Evolutionary conservation across 2,888 invertebrate species (phyloP).

Genomic region (Meandrusa payeni): DNA sequence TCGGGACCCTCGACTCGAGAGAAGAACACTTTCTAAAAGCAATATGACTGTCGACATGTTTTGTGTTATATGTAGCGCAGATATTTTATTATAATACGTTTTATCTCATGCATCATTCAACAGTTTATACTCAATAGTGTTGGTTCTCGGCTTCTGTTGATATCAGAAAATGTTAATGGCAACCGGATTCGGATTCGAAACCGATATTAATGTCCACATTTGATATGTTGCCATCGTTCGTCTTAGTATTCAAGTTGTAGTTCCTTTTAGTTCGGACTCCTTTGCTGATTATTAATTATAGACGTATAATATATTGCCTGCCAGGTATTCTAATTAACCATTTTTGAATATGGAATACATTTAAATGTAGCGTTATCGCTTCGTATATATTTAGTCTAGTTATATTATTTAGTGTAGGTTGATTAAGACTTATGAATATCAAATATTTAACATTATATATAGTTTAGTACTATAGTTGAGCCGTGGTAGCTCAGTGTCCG

Average conservation of each 20-base stretch:
- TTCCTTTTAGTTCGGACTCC: constrained; percentile 26
- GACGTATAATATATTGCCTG: constrained; percentile 30
- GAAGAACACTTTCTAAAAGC: too few relatives aligned
- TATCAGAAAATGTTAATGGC: constrained; percentile 67
- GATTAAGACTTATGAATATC: too few relatives aligned
- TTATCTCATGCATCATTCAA: constrained; percentile 65
- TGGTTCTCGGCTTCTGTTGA: constrained; percentile 64
- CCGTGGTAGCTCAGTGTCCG: too few relatives aligned
- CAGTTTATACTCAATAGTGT: constrained; percentile 58
- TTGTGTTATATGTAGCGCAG: too few relatives aligned
- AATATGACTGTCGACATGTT: too few relatives aligned
- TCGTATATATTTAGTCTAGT: too few relatives aligned
- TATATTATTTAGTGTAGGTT: too few relatives aligned
- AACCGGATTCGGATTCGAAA: constrained; percentile 54
- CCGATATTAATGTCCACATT: constrained; percentile 56
- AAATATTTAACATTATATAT: too few relatives aligned
- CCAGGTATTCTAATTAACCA: constrained; percentile 29
- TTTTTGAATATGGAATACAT: constrained; percentile 5
- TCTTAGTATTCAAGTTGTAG: constrained; percentile 29
- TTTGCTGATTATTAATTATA: constrained; percentile 32
- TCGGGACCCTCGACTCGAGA: too few relatives aligned
- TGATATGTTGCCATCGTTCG: constrained; percentile 52
- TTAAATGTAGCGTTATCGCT: too few relatives aligned
- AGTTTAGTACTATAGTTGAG: too few relatives aligned
- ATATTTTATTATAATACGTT: constrained; percentile 26